Evolutionary conservation across 2,888 invertebrate genomes (phyloP), one percentile per base, ranked within the genome.

Genomic region (Agrochola circellaris): DNA sequence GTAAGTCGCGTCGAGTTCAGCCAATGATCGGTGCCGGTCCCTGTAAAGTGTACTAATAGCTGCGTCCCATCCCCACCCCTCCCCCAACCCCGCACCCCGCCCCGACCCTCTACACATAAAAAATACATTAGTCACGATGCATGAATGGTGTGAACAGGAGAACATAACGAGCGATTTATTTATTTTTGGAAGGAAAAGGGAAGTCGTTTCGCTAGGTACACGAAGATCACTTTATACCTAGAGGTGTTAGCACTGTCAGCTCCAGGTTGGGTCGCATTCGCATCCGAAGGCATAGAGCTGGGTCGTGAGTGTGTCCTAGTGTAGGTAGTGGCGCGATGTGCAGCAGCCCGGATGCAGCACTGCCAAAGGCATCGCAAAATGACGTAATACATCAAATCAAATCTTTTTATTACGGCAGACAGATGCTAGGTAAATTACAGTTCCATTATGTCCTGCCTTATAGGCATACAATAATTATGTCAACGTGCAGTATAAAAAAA

Each of bases 101-200:
- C 20, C 45, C 30, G 17, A 30, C 56, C 23, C 62, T 20, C 62
- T 76, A 68, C 70, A 77, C 80, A 87, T 86, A 81, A 86, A 79
- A 84, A 78, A 80, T 79, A 84, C 88, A 87, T 88, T 86, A 88
- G 70, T 87, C 88, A 86, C 73, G 77, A 73, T 71, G 79, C 79
- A 77, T 86, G 87, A 88, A 86, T 88, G 87, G 78, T 73, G 73
- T 45, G 72, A 82, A 84, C 87, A 88, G 75, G 60, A 75, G 74
- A 51, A 75, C 71, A 79, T 84, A 82, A 84, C 82, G 73, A 84
- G 61, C 62, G 80, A 79, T 79, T 79, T 70, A 84, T 84, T 80
- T 80, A 74, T 82, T 74, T 69, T 68, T 67, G 45, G 26, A 51
- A 54, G 58, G 65, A 17, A 56, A 42, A 68, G 38, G 64, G 58